A percentile compares a stretch with the other conserved stretches of the same genome.
phyloP scores from a whole-genome alignment of 2,113 vertebrate genomes.

The Calypte anna region DNA sequence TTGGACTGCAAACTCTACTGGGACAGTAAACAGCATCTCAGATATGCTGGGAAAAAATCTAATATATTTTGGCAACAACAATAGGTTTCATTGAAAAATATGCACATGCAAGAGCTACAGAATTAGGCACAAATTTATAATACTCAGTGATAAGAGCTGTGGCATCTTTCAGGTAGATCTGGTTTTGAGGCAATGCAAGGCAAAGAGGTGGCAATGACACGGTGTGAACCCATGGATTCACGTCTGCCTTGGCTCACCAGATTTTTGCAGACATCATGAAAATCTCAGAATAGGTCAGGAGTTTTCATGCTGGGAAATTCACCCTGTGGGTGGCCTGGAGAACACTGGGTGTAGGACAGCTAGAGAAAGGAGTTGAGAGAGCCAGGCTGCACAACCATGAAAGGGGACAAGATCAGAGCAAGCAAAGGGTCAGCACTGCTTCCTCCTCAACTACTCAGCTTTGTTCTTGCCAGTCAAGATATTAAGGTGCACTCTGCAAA shows the following conservation, averaged over 20 bases:
- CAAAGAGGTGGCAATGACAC: neutral
- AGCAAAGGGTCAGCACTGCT: neutral
- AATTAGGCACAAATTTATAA: neutral
- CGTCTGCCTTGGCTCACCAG: neutral
- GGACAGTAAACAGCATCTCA: neutral
- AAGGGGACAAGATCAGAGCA: neutral
- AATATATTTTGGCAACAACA: neutral
- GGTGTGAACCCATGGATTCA: neutral
- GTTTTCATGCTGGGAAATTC: neutral
- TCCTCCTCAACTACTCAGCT: neutral
- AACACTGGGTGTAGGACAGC: neutral
- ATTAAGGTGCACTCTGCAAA: neutral
- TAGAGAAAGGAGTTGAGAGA: neutral
- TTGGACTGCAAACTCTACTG: neutral
- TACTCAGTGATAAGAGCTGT: neutral
- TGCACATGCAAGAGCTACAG: neutral
- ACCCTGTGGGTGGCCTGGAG: neutral
- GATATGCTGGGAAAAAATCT: neutral
- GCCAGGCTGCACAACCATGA: rapidly evolving
- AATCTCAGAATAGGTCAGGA: neutral
- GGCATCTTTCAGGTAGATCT: neutral
- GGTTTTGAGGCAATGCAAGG: neutral
- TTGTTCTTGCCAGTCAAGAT: neutral
- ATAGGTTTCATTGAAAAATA: neutral
- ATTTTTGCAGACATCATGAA: neutral